Percentiles rank a stretch among this genome's conserved stretches.
phyloP scores from a whole-genome alignment of 2,113 vertebrate genomes.

The Tychaedon coryphoeus region DNA sequence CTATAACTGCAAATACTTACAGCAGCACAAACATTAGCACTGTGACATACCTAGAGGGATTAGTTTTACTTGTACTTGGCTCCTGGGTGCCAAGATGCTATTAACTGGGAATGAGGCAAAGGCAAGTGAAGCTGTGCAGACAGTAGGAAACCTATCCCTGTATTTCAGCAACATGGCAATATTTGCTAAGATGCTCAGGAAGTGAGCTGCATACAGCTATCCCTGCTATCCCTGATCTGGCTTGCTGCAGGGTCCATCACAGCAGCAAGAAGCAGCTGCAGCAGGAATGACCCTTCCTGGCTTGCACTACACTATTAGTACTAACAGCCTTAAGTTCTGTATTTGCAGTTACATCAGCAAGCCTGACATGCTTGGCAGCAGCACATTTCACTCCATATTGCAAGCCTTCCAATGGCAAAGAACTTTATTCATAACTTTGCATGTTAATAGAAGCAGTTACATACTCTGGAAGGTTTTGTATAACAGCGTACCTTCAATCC shows the following conservation, averaged over 20 bases:
- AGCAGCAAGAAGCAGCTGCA: not conserved
- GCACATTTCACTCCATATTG: not conserved
- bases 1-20: not conserved
- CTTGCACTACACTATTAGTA: not conserved
- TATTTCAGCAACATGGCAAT: not conserved
- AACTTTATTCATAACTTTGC: not conserved
- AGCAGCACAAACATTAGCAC: not conserved
- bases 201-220: not conserved
- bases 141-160: not conserved
- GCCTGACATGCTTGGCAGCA: not conserved
- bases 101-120: not conserved
- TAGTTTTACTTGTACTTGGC: not conserved
- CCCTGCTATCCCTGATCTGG: not conserved
- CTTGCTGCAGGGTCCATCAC: not conserved
- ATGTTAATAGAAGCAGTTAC: not conserved
- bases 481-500: slow-evolving; percentile 84
- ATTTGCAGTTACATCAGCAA: not conserved
- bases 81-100: not conserved
- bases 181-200: not conserved
- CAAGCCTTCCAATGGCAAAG: not conserved
- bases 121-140: not conserved
- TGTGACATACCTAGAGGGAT: not conserved
- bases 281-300: not conserved
- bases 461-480: not conserved
- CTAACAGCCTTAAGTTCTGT: not conserved